A percentile compares a stretch with the other conserved stretches of the same genome.
Evolutionary conservation across 2,888 invertebrate species (phyloP).

Genomic region (Punctoribates punctum): DNA sequence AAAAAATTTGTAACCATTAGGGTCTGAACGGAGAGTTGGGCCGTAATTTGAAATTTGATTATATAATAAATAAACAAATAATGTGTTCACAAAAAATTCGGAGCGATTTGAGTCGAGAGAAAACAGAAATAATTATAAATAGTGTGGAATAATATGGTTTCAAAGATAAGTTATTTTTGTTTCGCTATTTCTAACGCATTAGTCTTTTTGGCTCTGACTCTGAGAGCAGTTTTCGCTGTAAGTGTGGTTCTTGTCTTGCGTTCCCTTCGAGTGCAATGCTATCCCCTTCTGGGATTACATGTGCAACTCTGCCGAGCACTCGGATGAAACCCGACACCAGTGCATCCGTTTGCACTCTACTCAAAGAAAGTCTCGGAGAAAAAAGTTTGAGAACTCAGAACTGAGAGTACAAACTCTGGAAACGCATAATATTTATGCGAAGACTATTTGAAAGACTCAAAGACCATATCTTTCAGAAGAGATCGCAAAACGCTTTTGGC

Average conservation of each 20-base stretch:
- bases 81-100: neutral
- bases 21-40: too few relatives aligned
- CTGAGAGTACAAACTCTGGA: neutral
- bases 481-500: constrained; percentile 7
- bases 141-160: neutral
- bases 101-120: neutral
- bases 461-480: constrained; percentile 4
- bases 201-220: constrained; percentile 27
- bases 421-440: constrained; percentile 32
- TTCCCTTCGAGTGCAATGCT: constrained; percentile 9
- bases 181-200: constrained; percentile 23
- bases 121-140: neutral
- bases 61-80: neutral
- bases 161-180: neutral
- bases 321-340: constrained; percentile 32
- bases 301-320: constrained; percentile 17
- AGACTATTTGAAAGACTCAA: neutral
- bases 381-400: neutral
- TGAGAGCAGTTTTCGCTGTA: constrained; percentile 2
- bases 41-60: neutral
- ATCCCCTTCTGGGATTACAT: constrained; percentile 36
- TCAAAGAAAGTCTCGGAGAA: neutral
- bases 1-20: too few relatives aligned
- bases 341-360: constrained; percentile 31
- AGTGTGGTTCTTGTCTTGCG: constrained; percentile 32